Base-by-base conservation (phyloP, 2,888 invertebrate species). In the Drosophila sordidapex region DNA sequence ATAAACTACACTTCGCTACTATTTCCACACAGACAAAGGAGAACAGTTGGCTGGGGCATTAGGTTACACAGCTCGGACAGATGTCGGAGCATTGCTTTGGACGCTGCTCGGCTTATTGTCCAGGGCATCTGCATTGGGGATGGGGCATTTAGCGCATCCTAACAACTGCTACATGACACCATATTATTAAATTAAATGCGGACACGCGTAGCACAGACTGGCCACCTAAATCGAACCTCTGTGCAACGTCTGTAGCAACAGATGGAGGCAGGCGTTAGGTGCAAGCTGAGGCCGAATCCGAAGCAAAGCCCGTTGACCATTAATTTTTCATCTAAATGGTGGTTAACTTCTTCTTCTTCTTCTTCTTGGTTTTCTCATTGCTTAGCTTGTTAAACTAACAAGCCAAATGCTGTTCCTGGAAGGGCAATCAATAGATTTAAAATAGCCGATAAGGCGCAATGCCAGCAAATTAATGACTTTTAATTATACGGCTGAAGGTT, bases 131-230 rank as follows among this genome's bases (percentile, higher is more conserved):
- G 35, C 38, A 51, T 38, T 27, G 51, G 72, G 86, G 70, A 68
- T 52, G 86, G 83, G 70, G 71, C 84, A 89, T 84, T 86, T 89
- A 87, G 80, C 80, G 88, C 85, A 80, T 84, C 80, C 85, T 84
- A 89, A 89, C 89, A 82, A 86, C 90, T 87, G 90, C 90, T 69
- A 89, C 82, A 89, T 82, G 85, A 89, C 88, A 89, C 88, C 85
- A 75, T 86, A 80, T 89, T 87, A 86, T 89, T 86, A 89, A 82
- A 87, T 82, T 84, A 89, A 87, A 87, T 87, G 85, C 80, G 73
- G 76, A 84, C 85, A 89, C 85, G 85, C 90, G 82, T 61, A 73
- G 68, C 67, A 58, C 58, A 67, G 38, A 59, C 68, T 60, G 77
- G 74, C 80, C 88, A 82, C 82, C 84, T 76, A 75, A 82, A 74